A percentile compares a stretch with the other conserved stretches of the same genome.
Evolutionary conservation across 2,888 invertebrate genomes (phyloP).

Genomic region (Azorinus chamasolen): DNA sequence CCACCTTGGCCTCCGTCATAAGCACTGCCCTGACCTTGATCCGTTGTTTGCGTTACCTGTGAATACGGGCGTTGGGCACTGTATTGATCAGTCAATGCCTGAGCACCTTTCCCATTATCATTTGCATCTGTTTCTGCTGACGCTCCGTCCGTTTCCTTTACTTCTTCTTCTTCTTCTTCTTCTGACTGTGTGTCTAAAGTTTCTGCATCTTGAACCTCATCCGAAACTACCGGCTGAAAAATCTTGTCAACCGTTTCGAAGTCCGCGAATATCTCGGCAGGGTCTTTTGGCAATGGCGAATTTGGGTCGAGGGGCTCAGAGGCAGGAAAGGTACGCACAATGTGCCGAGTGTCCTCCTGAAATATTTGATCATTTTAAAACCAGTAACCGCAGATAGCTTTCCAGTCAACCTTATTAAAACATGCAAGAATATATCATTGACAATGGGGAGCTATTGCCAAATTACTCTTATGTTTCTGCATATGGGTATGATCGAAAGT

Average conservation of each 20-base stretch:
- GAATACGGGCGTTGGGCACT: no score
- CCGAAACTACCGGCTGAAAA: slow-evolving; percentile 51
- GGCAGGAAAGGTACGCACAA: slow-evolving; percentile 50
- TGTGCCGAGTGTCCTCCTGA: no score
- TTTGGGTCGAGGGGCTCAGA: slow-evolving; percentile 52
- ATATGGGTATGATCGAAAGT: no score
- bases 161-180: background rate
- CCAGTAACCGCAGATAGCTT: no score
- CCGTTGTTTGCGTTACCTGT: no score
- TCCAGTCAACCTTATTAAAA: no score
- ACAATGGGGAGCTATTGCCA: no score
- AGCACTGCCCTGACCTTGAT: no score
- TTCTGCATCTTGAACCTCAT: background rate
- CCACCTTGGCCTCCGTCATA: background rate
- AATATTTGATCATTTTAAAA: no score
- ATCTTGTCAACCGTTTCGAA: slow-evolving; percentile 53
- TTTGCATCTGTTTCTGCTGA: background rate
- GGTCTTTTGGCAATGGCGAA: slow-evolving; percentile 4
- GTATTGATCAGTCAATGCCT: no score
- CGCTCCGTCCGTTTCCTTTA: background rate
- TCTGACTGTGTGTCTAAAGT: background rate
- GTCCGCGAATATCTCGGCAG: slow-evolving; percentile 9
- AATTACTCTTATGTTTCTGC: no score
- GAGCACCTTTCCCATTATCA: background rate
- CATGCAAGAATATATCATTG: no score